phyloP scores from a whole-genome alignment of 2,797 vertebrate species.

The Chrysocyon brachyurus region DNA sequence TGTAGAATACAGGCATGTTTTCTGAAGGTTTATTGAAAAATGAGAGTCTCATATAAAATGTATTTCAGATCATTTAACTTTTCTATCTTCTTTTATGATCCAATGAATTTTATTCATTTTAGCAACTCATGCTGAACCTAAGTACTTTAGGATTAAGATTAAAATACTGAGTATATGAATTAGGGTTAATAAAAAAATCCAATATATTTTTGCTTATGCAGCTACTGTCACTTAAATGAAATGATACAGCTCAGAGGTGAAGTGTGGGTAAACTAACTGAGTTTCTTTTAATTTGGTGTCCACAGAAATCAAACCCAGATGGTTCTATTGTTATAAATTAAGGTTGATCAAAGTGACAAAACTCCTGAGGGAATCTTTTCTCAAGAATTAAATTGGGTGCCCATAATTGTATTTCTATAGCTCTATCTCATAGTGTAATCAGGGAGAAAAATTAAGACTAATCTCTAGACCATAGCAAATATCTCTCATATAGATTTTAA shows the following conservation, averaged over 20 bases:
- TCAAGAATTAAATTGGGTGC: constrained; percentile 74
- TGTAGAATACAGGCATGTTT: constrained; percentile 81
- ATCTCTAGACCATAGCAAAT: constrained; percentile 20
- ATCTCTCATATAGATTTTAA: constrained; percentile 65
- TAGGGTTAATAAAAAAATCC: constrained; percentile 83
- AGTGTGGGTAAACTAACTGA: constrained; percentile 57
- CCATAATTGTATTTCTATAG: constrained; percentile 72
- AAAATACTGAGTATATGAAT: constrained; percentile 83
- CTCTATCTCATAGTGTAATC: background rate
- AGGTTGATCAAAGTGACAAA: constrained; percentile 76
- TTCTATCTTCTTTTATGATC: constrained; percentile 86
- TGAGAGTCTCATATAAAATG: constrained; percentile 82
- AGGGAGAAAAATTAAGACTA: constrained; percentile 73
- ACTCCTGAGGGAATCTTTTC: constrained; percentile 75
- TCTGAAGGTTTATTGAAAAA: constrained; percentile 86
- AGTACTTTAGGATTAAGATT: constrained; percentile 79
- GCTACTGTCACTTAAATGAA: constrained; percentile 72
- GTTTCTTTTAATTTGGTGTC: constrained; percentile 75
- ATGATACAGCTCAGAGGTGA: constrained; percentile 67
- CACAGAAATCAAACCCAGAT: constrained; percentile 80
- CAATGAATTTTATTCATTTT: constrained; percentile 85
- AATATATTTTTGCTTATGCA: constrained; percentile 74
- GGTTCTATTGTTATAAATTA: constrained; percentile 82
- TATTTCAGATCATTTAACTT: constrained; percentile 87
- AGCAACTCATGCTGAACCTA: constrained; percentile 78